Conservation (phyloP, 30 jellyfish, hydroid and myxozoan genomes). For the Aurelia aurita region DNA sequence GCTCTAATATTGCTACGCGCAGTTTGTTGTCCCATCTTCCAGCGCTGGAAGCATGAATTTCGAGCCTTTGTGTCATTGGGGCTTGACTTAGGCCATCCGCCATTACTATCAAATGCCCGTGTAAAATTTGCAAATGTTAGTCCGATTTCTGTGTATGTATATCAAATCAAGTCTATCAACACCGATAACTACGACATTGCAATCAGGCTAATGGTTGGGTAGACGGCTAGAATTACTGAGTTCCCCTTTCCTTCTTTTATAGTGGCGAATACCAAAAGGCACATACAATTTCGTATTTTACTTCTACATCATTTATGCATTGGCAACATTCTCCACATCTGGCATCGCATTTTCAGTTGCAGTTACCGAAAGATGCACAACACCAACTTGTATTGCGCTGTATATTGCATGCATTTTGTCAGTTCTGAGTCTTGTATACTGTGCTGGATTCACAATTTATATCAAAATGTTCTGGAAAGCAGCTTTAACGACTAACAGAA, state of each 20-base stretch:
- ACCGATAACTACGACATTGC: too few species aligned
- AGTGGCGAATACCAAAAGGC: conserved; percentile 45
- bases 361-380: conserved; percentile 29
- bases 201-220: too few species aligned
- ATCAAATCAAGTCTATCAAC: too few species aligned
- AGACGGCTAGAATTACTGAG: too few species aligned
- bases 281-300: conserved; percentile 36
- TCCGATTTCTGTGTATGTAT: too few species aligned
- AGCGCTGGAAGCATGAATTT: too few species aligned
- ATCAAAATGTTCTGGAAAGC: conserved; percentile 33
- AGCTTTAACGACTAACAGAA: conserved; percentile 24
- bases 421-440: conserved; percentile 19
- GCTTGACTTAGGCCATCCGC: too few species aligned
- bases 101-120: too few species aligned
- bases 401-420: conserved; percentile 40
- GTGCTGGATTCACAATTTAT: conserved; percentile 47
- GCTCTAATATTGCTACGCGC: too few species aligned
- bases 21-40: too few species aligned
- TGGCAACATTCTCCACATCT: conserved; percentile 44
- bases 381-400: conserved; percentile 40
- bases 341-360: conserved; percentile 52
- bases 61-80: too few species aligned
- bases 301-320: conserved; percentile 38
- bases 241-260: not conserved
- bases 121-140: too few species aligned